Base-by-base conservation (phyloP, 2,888 invertebrate genomes). In the Odontothrips loti region DNA sequence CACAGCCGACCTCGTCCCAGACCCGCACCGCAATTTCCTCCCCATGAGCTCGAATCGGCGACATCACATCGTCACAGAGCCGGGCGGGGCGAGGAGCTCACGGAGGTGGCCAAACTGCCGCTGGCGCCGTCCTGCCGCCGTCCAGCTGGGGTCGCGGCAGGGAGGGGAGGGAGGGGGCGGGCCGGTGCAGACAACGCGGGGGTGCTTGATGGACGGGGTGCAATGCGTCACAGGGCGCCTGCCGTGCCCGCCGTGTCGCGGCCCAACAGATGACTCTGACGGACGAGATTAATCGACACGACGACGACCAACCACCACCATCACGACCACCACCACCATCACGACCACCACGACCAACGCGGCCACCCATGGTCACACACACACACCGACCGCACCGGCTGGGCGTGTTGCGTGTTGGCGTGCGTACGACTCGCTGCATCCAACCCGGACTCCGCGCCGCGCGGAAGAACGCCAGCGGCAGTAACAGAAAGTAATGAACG, bases 221-320 rank as follows among this genome's bases (percentile, higher is more conserved):
- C 58, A 58, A 58, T 58, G 20, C 58, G 58, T 58, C 58, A 58
- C 20, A 20, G 6, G 23, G 68, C 68, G 4, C 15, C 68, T 27
- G 68, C 15, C 58, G 20, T 15, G 58, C 58, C 17, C 58, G 10
- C 23, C 23, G 23, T 27, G 10, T 27, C 23, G 23, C 23, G 68
- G 23, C 27, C 2, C 23, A 27, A 23, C 68, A 75, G 23, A 27
- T 75, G 68, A 75, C 68, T 75, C 27, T 75, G 68, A 75, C 68
- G 68, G 23, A n/a, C n/a, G 68, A 75, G 68, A 75, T 75, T 75
- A 75, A 75, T 75, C 23, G 68, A 75, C 68, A 75, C 34, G 34
- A 6, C 34, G 34, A 15, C 58, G 20, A 58, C 58, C 68, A 23
- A 20, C n/a, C 23, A 0, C 23, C 23, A n/a, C 63, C 63, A 43